These are phyloP conservation scores for Lasioglossum vierecki DNA, from an alignment of 2,888 invertebrate genomes.

Conservation along the genomic window DNA sequence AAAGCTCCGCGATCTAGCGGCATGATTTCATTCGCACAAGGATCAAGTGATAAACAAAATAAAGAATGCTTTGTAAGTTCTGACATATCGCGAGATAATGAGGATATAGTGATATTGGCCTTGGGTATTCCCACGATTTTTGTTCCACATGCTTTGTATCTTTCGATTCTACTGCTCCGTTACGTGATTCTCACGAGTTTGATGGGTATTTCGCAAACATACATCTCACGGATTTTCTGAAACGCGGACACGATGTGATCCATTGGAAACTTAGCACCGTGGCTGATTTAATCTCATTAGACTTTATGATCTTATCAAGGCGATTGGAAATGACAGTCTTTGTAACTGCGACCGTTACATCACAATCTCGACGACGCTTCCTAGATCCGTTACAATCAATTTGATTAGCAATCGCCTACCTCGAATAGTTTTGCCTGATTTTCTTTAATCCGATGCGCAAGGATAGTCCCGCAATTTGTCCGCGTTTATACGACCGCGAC, in stretches of 20 bases:
- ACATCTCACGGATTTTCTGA: background rate
- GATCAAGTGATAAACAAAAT: background rate
- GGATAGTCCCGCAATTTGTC: background rate
- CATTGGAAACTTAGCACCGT: conserved; percentile 34
- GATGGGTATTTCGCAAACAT: background rate
- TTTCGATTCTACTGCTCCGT: background rate
- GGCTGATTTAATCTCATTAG: conserved; percentile 57
- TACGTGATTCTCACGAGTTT: background rate
- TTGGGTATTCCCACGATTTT: conserved; percentile 14
- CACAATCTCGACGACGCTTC: conserved; percentile 47
- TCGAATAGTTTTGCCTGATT: conserved; percentile 37
- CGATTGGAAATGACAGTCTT: conserved; percentile 57
- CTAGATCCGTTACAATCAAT: conserved; percentile 55
- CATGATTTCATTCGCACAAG: background rate
- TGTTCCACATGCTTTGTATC: background rate
- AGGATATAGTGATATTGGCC: background rate
- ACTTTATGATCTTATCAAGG: conserved; percentile 59
- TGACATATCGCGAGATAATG: background rate
- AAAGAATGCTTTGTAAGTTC: background rate
- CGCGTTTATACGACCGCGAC: background rate
- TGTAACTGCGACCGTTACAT: conserved; percentile 49
- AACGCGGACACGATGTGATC: conserved; percentile 14
- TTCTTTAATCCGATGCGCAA: background rate
- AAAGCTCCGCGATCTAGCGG: background rate
- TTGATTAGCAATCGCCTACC: conserved; percentile 34